Evolutionary conservation across 2,797 vertebrate genomes (phyloP), one percentile per base, ranked within the genome.

Genomic region (Acropternis orthonyx): DNA sequence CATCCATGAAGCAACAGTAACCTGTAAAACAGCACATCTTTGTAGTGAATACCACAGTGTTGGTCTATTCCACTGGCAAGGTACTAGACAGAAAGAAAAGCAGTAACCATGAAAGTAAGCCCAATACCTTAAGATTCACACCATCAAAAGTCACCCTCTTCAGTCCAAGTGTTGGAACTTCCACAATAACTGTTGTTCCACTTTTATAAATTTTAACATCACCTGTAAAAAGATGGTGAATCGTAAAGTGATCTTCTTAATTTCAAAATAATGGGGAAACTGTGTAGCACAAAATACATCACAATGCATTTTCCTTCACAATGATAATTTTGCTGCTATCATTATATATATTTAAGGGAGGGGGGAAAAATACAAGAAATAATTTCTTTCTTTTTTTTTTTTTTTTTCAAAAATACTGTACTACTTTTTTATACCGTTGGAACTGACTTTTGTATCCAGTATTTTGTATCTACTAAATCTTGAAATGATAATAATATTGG

Each of bases 1-100:
- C 98, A 98, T 98, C 98, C 97, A 98, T 67, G 98, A 98, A 23
- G 95, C 91, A 85, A 98, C 90, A 10, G 97, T 95, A 82, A 99
- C 93, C 98, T 98, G 72, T 34, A 95, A 89, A 78, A 79, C 1
- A 93, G 37, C 48, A 66, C 16, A 72, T 12, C 43, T 92, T 93
- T 84, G 23, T 34, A 55, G 67, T 17, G 75, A 59, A 37, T 46
- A n/a, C 24, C 65, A 36, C 58, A 51, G 52, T 58, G 73, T 19
- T 85, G 54, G 24, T 71, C 74, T 67, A 12, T 71, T 89, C 46
- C 36, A 36, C 8, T 79, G 84, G 28, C 52, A 71, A 77, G 26
- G 48, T 18, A 44, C 21, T 17, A 62, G 75, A 23, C 14, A 66
- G 54, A 71, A 78, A 75, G 51, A 34, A 34, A 79, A 87, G n/a